These are phyloP conservation scores for Rotaria socialis DNA, from an alignment of 2,888 invertebrate genomes.

Conservation along the genomic window DNA sequence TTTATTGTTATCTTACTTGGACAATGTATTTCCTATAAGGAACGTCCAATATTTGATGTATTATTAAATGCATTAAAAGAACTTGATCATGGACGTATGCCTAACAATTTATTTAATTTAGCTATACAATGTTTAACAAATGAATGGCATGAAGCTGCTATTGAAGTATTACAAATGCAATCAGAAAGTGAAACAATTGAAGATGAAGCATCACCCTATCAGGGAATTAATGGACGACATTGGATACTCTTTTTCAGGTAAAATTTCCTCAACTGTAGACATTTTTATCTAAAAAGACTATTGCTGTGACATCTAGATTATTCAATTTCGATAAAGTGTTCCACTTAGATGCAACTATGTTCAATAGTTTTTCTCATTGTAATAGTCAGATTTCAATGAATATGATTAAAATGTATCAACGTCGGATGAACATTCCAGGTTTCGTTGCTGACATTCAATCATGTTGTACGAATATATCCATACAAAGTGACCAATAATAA, in stretches of 20 bases:
- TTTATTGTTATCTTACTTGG: conserved; percentile 1
- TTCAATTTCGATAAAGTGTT: too few species aligned
- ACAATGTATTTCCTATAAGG: conserved; percentile 34
- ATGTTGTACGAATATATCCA: too few species aligned
- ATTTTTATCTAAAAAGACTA: too few species aligned
- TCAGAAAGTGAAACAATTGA: background rate
- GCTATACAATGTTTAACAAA: background rate
- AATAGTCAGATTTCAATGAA: too few species aligned
- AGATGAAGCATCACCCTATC: background rate
- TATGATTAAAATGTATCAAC: too few species aligned
- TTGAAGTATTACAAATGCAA: conserved; percentile 28
- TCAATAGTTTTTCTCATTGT: too few species aligned
- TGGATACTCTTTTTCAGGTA: conserved; percentile 19
- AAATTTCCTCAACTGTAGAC: too few species aligned
- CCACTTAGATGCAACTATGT: too few species aligned
- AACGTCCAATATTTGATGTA: conserved; percentile 30
- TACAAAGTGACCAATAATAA: too few species aligned
- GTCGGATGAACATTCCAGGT: too few species aligned
- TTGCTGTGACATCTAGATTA: too few species aligned
- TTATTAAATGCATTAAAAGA: conserved; percentile 29
- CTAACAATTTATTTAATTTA: conserved; percentile 25
- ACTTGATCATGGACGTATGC: conserved; percentile 8
- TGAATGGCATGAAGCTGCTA: conserved; percentile 31
- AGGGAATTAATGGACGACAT: background rate
- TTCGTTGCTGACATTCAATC: too few species aligned